A percentile compares a stretch with the other conserved stretches of the same genome.
Evolutionary conservation across 2,113 vertebrate genomes (phyloP).

Genomic region (Ahaetulla prasina): DNA sequence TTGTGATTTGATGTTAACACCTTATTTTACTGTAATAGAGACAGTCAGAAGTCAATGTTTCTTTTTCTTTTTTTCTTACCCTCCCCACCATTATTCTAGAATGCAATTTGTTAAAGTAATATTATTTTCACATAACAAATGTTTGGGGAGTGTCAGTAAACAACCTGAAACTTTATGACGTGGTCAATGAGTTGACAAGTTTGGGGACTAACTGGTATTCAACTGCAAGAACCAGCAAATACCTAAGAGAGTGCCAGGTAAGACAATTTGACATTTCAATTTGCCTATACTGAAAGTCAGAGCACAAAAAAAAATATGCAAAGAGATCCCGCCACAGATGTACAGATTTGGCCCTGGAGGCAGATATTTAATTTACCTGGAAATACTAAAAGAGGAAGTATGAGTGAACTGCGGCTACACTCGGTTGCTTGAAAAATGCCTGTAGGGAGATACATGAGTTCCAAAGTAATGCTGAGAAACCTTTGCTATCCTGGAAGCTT

Average conservation of each 20-base stretch:
- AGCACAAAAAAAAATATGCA: not conserved
- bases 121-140: not conserved
- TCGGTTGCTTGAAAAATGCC: not conserved
- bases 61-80: no score
- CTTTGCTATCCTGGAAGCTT: not conserved
- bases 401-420: not conserved
- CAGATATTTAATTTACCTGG: not conserved
- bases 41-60: no score
- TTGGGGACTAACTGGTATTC: not conserved
- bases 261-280: not conserved
- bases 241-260: not conserved
- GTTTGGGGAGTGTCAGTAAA: not conserved
- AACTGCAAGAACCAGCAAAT: not conserved
- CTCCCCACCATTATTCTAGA: not conserved
- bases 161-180: not conserved
- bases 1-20: no score
- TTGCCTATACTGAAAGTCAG: not conserved
- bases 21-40: no score
- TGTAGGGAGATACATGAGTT: not conserved
- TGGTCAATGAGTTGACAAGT: not conserved
- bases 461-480: not conserved
- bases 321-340: not conserved
- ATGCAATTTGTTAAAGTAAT: not conserved
- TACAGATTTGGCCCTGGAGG: not conserved
- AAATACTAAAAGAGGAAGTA: not conserved